Evolutionary conservation across 2,113 vertebrate genomes (phyloP).

Genomic region (Phrynosoma platyrhinos): DNA sequence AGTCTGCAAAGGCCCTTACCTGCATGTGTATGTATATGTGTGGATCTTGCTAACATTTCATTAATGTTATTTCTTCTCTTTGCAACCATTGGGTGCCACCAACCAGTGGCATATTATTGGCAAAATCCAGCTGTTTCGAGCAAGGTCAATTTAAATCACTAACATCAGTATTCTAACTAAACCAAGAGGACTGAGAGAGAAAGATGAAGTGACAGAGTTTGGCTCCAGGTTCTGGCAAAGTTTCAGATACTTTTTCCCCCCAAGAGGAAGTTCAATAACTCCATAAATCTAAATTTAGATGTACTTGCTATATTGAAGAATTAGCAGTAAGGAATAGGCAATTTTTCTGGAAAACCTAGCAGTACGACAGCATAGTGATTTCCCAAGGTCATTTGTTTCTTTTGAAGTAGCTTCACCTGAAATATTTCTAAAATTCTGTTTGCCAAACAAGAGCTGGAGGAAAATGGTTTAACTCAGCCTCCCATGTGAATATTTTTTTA

Average conservation of each 20-base stretch:
- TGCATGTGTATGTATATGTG: too few species aligned
- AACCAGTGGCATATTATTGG: slow-evolving; percentile 40
- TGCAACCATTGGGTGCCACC: slow-evolving; percentile 1
- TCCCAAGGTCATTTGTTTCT: slow-evolving; percentile 14
- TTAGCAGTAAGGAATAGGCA: slow-evolving; percentile 43
- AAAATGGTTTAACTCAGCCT: slow-evolving; percentile 28
- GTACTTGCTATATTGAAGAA: slow-evolving; percentile 46
- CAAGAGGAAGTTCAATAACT: slow-evolving; percentile 38
- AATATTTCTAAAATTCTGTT: slow-evolving; percentile 37
- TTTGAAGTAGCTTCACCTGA: slow-evolving; percentile 24
- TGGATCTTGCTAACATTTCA: slow-evolving; percentile 17
- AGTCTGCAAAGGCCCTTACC: too few species aligned
- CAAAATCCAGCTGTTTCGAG: slow-evolving; percentile 45
- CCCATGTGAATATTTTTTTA: background rate
- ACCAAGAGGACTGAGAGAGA: slow-evolving; percentile 37
- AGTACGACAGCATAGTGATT: slow-evolving; percentile 37
- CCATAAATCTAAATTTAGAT: slow-evolving; percentile 57
- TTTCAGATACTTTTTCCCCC: slow-evolving; percentile 30
- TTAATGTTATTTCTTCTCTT: background rate
- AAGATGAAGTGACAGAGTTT: slow-evolving; percentile 15
- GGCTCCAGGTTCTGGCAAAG: slow-evolving; percentile 32
- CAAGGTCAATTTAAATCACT: slow-evolving; percentile 48
- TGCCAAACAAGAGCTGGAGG: slow-evolving; percentile 29
- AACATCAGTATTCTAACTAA: slow-evolving; percentile 29
- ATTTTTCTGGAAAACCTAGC: slow-evolving; percentile 23